Conservation (phyloP, 2,113 vertebrate genomes). For the Cichladusa arquata region DNA sequence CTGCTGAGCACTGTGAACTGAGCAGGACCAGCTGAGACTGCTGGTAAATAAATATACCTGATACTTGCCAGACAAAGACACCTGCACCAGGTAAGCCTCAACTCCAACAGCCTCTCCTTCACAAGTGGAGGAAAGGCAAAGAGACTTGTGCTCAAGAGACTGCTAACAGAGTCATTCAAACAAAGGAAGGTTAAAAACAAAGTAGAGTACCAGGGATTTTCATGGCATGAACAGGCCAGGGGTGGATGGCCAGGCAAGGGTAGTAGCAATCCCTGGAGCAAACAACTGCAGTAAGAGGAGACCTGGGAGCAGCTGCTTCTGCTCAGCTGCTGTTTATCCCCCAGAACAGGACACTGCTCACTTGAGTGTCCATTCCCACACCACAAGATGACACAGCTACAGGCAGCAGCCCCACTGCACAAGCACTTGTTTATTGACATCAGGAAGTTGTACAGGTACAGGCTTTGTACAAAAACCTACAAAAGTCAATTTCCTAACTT, state of each 20-base stretch:
- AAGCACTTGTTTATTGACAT: slow-evolving; percentile 66
- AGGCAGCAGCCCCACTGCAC: neutral
- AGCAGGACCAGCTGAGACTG: neutral
- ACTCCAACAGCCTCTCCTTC: neutral
- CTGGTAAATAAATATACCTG: neutral
- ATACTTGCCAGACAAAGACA: neutral
- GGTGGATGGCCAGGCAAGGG: neutral
- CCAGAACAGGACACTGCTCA: neutral
- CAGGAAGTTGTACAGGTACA: slow-evolving; percentile 34
- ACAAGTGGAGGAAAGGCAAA: neutral
- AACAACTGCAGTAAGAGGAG: neutral
- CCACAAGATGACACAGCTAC: neutral
- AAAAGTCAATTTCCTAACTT: neutral
- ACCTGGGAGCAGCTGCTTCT: neutral
- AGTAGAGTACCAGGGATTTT: neutral
- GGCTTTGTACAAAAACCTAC: slow-evolving; percentile 61
- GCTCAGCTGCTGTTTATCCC: neutral
- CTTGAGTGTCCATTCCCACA: neutral
- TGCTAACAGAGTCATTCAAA: neutral
- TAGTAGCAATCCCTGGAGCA: neutral
- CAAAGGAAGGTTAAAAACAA: neutral
- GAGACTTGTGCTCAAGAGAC: neutral
- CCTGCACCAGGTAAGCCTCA: neutral
- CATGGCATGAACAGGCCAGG: neutral
- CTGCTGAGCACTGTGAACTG: neutral